Evolutionary conservation across 2,888 invertebrate genomes (phyloP).

Genomic region (Scaptodrosophila latifasciaeformis): DNA sequence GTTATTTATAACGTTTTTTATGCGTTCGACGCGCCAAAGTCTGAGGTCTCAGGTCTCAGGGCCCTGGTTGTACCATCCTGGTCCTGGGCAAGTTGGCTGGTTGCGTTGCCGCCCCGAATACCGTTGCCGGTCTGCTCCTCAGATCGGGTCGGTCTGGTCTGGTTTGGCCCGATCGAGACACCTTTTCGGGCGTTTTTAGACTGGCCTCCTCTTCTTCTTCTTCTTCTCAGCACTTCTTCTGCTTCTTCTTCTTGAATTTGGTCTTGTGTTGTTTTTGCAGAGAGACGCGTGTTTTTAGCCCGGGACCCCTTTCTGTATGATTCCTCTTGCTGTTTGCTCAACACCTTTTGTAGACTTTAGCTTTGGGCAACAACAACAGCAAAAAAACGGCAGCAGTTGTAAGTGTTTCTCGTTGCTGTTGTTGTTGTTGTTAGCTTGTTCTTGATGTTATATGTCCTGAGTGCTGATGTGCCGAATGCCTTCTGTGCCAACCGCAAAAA

Average conservation of each 20-base stretch:
- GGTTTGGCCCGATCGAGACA: conserved; percentile 15
- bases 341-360: conserved; percentile 64
- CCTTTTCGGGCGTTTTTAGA: conserved; percentile 13
- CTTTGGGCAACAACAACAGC: conserved; percentile 49
- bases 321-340: conserved; percentile 50
- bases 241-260: conserved; percentile 7
- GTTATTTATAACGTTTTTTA: conserved; percentile 67
- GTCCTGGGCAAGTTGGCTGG: conserved; percentile 20
- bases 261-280: conserved; percentile 41
- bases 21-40: conserved; percentile 43
- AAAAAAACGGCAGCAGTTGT: conserved; percentile 62
- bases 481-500: conserved; percentile 3
- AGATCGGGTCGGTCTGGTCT: conserved; percentile 21
- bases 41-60: conserved; percentile 12
- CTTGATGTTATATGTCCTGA: conserved; percentile 15
- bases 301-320: conserved; percentile 31
- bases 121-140: conserved; percentile 37
- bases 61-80: conserved; percentile 21
- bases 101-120: conserved; percentile 9
- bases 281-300: conserved; percentile 40
- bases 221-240: conserved; percentile 12
- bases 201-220: too few relatives aligned
- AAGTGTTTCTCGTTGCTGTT: conserved; percentile 38
- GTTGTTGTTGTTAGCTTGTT: conserved; percentile 18
- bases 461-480: conserved; percentile 1